Percentiles rank a stretch among this genome's conserved stretches.
Evolutionary conservation across 1,140 invertebrate genomes (phyloP).

Genomic region (Coenobita brevimanus): DNA sequence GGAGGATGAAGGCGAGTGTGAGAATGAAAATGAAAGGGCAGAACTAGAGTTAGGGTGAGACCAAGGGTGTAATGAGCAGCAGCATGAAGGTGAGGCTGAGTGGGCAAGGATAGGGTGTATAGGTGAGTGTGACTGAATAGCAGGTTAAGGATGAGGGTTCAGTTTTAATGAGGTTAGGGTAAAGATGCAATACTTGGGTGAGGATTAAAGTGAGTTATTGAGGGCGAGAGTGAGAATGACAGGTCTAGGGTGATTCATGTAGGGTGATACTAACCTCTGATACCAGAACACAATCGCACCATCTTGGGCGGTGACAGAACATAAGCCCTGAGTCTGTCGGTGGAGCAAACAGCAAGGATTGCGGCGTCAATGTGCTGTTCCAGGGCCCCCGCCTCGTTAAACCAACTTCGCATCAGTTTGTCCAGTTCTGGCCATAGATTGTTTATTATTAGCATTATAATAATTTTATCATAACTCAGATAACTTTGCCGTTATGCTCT

Average conservation of each 20-base stretch:
- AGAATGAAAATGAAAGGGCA: too few species aligned
- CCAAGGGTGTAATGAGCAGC: too few species aligned
- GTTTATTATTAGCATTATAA: neutral
- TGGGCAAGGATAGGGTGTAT: too few species aligned
- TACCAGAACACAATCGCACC: conserved; percentile 61
- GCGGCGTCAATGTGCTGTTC: conserved; percentile 65
- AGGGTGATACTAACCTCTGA: conserved; percentile 43
- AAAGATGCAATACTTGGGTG: too few species aligned
- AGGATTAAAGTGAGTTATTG: too few species aligned
- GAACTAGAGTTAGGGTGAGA: too few species aligned
- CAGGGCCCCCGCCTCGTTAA: conserved; percentile 56
- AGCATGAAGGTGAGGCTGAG: too few species aligned
- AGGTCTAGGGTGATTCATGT: neutral
- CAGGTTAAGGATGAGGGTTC: too few species aligned
- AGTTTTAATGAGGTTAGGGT: too few species aligned
- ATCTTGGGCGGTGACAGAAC: conserved; percentile 66
- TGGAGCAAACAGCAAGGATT: conserved; percentile 47
- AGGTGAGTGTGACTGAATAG: too few species aligned
- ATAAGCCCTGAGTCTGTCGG: conserved; percentile 52
- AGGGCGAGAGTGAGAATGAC: too few species aligned
- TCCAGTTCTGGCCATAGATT: conserved; percentile 41
- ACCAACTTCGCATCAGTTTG: conserved; percentile 54
- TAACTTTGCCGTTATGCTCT: neutral
- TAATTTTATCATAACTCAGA: neutral
- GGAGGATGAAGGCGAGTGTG: too few species aligned